Evolutionary conservation across 2,113 vertebrate species (phyloP).

Genomic region (Toxotes chatareus): DNA sequence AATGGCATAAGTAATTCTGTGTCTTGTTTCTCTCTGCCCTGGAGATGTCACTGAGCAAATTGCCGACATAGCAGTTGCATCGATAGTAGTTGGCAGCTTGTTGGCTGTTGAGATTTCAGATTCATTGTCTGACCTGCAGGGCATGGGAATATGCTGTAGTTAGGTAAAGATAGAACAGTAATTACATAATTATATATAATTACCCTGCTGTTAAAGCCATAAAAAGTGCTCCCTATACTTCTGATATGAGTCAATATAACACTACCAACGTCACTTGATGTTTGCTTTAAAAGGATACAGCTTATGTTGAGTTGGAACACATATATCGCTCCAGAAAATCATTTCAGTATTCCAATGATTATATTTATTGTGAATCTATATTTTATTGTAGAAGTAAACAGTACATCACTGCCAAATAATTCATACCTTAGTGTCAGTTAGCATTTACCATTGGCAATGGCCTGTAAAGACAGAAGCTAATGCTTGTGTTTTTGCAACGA

Average conservation of each 20-base stretch:
- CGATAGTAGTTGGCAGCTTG: too few species aligned
- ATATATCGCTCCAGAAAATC: background rate
- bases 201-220: too few species aligned
- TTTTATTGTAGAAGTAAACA: background rate
- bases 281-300: background rate
- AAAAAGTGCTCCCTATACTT: background rate
- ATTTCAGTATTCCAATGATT: background rate
- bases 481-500: too few species aligned
- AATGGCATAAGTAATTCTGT: too few species aligned
- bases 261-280: background rate
- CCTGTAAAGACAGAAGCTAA: too few species aligned
- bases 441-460: too few species aligned
- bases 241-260: background rate
- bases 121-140: background rate
- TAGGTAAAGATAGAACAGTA: background rate
- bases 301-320: background rate
- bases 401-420: background rate
- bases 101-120: too few species aligned
- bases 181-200: background rate
- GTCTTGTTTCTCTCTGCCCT: too few species aligned
- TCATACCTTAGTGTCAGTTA: too few species aligned
- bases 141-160: background rate
- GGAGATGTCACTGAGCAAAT: too few species aligned
- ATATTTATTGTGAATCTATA: background rate
- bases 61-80: too few species aligned